Percentiles rank a stretch among this genome's conserved stretches.
Evolutionary conservation across 2,113 vertebrate genomes (phyloP).

Genomic region (Lonchura striata): DNA sequence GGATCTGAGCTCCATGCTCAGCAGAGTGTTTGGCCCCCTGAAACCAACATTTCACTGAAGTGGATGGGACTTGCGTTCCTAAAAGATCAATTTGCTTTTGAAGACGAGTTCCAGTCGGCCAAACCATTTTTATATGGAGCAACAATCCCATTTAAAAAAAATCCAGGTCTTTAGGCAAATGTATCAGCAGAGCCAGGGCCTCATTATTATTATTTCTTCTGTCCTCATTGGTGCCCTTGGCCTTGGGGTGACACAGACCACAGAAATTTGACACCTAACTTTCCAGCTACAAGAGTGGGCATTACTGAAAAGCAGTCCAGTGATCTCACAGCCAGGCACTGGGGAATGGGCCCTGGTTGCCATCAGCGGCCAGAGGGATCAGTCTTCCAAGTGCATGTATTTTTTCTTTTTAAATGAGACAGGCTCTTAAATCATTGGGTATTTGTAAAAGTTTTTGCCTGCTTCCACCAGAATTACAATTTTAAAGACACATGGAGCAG

Average conservation of each 20-base stretch:
- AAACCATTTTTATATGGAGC: not conserved
- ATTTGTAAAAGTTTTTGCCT: not conserved
- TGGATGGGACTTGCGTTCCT: not conserved
- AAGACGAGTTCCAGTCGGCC: not conserved
- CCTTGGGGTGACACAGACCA: not conserved
- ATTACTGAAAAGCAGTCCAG: not conserved
- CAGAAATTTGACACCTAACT: not conserved
- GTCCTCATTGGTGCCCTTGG: not conserved
- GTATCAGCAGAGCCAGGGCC: not conserved
- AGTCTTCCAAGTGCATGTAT: not conserved
- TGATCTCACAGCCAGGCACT: not conserved
- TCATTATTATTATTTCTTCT: not conserved
- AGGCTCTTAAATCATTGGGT: not conserved
- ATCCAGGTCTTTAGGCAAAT: not conserved
- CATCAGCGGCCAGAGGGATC: not conserved
- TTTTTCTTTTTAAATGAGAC: not conserved
- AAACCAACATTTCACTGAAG: not conserved
- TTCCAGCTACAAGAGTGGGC: not conserved
- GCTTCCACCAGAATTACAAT: not conserved
- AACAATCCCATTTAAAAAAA: not conserved
- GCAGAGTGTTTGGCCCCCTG: not conserved
- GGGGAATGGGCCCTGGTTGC: not conserved
- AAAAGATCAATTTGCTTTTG: not conserved
- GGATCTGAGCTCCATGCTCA: not conserved
- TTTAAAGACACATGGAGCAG: not conserved